Base-by-base conservation (phyloP, 2,888 invertebrate genomes). In the Conomelus anceps region DNA sequence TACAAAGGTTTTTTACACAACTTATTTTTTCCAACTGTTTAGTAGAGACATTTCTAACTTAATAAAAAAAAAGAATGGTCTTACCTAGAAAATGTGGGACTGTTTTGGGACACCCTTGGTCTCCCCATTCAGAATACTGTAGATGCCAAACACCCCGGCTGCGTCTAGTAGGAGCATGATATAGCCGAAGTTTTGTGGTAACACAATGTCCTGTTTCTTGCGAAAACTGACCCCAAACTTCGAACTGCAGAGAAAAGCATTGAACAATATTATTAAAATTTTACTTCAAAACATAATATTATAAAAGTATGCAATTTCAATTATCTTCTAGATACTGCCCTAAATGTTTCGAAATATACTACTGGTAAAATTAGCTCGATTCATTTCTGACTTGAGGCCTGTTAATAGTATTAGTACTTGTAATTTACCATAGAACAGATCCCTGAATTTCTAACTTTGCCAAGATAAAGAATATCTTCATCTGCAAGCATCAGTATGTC, bases 121-220 rank as follows among this genome's bases (percentile, higher is more conserved):
- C 95, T 3, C 95, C 95, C 97, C 97, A 97, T 92, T 96, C 96
- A 29, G 96, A 95, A 93, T 96, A 98, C 92, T 96, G 96, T 91
- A 98, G 94, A 94, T 98, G 98, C 97, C 97, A 98, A 90, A 98
- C 94, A 63, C 95, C 95, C 91, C 95, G 94, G 88, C 91, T 92
- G 89, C 92, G 92, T 84, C 91, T 92, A 63, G 91, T 90, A 88
- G 91, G 91, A 29, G 90, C 89, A 91, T 95, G 95, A 92, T 94
- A 95, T 84, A 95, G 92, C 89, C 95, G 93, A 90, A 96, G 93
- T 92, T 95, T 95, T 91, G 95, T 95, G 29, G 95, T 95, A 9
- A 95, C 93, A 92, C 95, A 95, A 91, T 95, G 94, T 87, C 95
- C 95, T 6, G 95, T 95, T 91, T 94, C 95, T 93, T 95, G 95